Base-by-base conservation (phyloP, 2,113 vertebrate genomes). In the Corvus moneduloides region DNA sequence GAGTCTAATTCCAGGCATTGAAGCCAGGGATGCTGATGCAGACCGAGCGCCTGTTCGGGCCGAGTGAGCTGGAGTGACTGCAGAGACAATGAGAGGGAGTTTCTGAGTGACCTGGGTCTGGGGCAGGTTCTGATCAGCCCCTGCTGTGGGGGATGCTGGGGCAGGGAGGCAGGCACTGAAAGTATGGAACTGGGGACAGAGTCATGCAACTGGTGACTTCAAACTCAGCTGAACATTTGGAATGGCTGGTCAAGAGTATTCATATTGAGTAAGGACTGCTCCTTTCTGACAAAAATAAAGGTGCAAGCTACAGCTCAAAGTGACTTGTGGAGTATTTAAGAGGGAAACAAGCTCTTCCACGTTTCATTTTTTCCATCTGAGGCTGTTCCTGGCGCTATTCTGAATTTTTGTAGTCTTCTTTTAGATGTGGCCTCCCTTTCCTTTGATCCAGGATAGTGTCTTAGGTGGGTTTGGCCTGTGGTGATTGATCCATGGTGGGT, bases 1-100 rank as follows among this genome's bases (percentile, higher is more conserved):
- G 56, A 63, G 78, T 55, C 90, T 84, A 90, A 96, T 94, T 96
- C 90, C 69, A 22, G 86, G 69, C 93, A 28, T 27, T 55, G 88
- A 43, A 93, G 80, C 13, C 44, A 11, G 88, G 87, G 85, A 75
- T 90, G 90, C 90, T 96, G 93, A 75, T 93, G 84, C 85, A 89
- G 86, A 37, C 7, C 0, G 1, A 37, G 59, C 0, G 10, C n/a
- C 75, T 8, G 2, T 24, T 86, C 52, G 2, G 37, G n/a, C 79
- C 14, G 19, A 33, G 61, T 4, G 66, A 61, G 51, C 73, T 7
- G 5, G 6, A 10, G 64, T 0, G 6, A 2, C 68, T 58, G 59
- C 35, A 41, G 63, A 41, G 63, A 10, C 39, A 35, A 0, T 2
- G 37, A 41, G 5, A 6, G 55, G 44, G 35, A 46, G 15, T 21